Evolutionary conservation across 2,888 invertebrate species (phyloP).

Genomic region (Agrochola macilenta): DNA sequence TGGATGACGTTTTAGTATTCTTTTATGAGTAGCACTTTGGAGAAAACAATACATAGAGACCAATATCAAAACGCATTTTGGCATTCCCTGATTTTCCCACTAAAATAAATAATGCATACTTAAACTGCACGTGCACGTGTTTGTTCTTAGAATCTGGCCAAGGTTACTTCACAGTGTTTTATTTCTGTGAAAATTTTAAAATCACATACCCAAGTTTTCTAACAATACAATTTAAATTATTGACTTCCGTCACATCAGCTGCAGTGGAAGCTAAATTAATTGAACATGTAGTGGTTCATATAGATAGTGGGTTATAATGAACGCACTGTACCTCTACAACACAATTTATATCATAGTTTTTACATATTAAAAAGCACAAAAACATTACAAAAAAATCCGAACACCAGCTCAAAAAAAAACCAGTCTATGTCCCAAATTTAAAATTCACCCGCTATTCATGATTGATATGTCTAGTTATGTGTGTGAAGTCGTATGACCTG

Average conservation of each 20-base stretch:
- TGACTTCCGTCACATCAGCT: neutral
- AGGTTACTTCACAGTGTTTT: constrained; percentile 23
- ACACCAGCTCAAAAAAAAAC: neutral
- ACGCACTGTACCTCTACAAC: no score
- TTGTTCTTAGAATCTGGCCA: constrained; percentile 32
- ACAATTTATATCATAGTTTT: no score
- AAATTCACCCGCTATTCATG: constrained; percentile 76
- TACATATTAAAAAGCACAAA: neutral
- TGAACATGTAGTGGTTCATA: neutral
- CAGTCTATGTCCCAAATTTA: constrained; percentile 65
- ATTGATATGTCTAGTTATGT: constrained; percentile 80
- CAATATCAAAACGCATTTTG: constrained; percentile 10
- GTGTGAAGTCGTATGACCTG: constrained; percentile 83
- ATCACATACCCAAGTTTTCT: neutral
- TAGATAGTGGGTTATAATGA: no score
- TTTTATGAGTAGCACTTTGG: neutral
- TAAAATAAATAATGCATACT: constrained; percentile 31
- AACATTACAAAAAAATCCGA: neutral
- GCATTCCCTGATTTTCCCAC: constrained; percentile 6
- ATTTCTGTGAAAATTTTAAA: constrained; percentile 16
- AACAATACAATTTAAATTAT: neutral
- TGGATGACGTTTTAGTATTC: constrained; percentile 4
- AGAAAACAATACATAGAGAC: neutral
- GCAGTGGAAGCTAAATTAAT: neutral
- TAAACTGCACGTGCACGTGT: constrained; percentile 48